Percentiles rank a stretch among this genome's conserved stretches.
Evolutionary conservation across 2,797 vertebrate genomes (phyloP).

Genomic region (Echeneis naucrates): DNA sequence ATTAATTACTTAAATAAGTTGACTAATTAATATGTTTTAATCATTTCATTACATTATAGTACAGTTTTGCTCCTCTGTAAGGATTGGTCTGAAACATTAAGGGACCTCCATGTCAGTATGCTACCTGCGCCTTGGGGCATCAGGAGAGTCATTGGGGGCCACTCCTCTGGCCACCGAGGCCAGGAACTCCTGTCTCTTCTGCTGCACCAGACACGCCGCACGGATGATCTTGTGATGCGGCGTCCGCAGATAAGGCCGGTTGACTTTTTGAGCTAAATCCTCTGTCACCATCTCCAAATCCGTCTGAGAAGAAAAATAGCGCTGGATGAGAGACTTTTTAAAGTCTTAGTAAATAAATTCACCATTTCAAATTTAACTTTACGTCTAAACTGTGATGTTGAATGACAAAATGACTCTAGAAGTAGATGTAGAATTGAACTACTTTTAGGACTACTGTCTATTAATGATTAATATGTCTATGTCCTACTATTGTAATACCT

Average conservation of each 20-base stretch:
- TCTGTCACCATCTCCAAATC: conserved; percentile 99
- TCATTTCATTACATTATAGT: background rate
- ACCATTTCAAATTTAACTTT: conserved; percentile 10
- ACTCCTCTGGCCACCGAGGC: conserved; percentile 97
- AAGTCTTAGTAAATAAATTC: background rate
- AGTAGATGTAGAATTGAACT: conserved; percentile 1
- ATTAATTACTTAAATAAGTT: background rate
- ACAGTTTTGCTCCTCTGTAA: background rate
- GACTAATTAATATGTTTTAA: background rate
- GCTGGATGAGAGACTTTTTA: conserved; percentile 5
- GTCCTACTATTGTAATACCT: background rate
- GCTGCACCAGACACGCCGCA: conserved; percentile 96
- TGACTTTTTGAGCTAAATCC: conserved; percentile 98
- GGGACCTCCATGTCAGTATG: background rate
- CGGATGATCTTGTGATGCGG: conserved; percentile 98
- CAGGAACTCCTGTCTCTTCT: conserved; percentile 98
- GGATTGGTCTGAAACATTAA: background rate
- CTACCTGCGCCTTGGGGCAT: conserved; percentile 95
- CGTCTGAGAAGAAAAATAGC: conserved; percentile 84
- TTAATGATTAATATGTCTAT: too few species aligned
- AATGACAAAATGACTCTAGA: conserved; percentile 28
- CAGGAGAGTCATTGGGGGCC: conserved; percentile 97
- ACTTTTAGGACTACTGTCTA: conserved; percentile 1
- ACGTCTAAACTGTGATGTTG: conserved; percentile 11
- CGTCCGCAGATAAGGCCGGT: conserved; percentile 97